A percentile compares a stretch with the other conserved stretches of the same genome.
Conservation (phyloP, 1,140 invertebrate species). For the Acyrthosiphon pisum region DNA sequence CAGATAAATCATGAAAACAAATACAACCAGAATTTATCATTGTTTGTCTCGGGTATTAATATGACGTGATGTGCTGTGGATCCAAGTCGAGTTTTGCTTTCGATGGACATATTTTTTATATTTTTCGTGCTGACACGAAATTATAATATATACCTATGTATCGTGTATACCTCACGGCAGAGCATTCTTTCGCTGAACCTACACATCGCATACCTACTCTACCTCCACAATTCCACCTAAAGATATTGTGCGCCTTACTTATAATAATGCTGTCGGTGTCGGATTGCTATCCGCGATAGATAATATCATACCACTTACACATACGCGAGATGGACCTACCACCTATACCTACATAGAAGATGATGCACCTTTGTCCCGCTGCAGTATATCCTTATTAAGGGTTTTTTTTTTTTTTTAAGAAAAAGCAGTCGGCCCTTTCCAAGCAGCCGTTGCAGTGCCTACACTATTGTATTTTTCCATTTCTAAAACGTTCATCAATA, state of each 20-base stretch:
- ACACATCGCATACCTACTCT: neutral
- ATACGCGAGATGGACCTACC: neutral
- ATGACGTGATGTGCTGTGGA: neutral
- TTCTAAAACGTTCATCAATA: conserved; percentile 21
- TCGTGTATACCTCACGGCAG: neutral
- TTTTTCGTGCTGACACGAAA: neutral
- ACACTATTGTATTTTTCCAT: neutral
- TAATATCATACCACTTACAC: neutral
- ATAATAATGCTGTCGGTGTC: neutral
- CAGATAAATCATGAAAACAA: neutral
- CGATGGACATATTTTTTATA: neutral
- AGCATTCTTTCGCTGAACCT: neutral
- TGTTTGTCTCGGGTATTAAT: neutral
- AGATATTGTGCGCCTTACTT: neutral
- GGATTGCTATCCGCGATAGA: neutral
- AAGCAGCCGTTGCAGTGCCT: neutral
- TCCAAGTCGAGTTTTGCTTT: neutral
- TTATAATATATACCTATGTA: neutral
- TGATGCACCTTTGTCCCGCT: neutral
- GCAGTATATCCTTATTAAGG: neutral
- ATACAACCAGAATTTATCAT: neutral
- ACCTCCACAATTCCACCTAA: neutral
- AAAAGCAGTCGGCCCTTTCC: neutral
- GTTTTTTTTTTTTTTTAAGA: neutral
- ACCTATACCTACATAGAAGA: too few species aligned